Percentiles rank a stretch among this genome's conserved stretches.
These are phyloP conservation scores for Nicator chloris DNA, from an alignment of 2,113 vertebrate genomes.

Conservation along the genomic window DNA sequence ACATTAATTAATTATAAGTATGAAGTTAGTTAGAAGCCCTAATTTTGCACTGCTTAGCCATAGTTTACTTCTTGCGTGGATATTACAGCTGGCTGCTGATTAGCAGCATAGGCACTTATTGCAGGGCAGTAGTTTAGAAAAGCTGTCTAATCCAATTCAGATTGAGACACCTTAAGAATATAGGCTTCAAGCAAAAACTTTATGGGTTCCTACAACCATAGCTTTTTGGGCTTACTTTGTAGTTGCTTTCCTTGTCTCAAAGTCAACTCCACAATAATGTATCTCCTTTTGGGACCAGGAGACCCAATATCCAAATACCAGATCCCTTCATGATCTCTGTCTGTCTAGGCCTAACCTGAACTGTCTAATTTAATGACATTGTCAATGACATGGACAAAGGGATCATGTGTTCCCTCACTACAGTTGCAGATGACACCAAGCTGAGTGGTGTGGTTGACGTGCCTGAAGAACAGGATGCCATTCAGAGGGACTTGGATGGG, in stretches of 20 bases:
- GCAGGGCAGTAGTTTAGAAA: neutral
- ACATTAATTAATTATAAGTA: neutral
- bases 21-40: neutral
- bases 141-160: neutral
- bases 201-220: rapidly evolving
- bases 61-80: neutral
- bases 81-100: neutral
- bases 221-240: neutral
- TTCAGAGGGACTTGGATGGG: neutral
- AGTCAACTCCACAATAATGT: neutral
- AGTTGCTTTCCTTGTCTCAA: neutral
- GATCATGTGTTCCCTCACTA: rapidly evolving
- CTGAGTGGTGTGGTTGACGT: neutral
- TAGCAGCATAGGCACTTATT: neutral
- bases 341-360: neutral
- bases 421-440: neutral
- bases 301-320: neutral
- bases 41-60: neutral
- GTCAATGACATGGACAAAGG: neutral
- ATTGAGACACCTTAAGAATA: neutral
- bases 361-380: neutral
- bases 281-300: neutral
- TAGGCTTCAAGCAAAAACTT: neutral
- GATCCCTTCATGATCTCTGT: neutral
- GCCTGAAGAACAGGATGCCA: neutral